Evolutionary conservation across 2,888 invertebrate species (phyloP).

Genomic region (Calliphora vomitoria): DNA sequence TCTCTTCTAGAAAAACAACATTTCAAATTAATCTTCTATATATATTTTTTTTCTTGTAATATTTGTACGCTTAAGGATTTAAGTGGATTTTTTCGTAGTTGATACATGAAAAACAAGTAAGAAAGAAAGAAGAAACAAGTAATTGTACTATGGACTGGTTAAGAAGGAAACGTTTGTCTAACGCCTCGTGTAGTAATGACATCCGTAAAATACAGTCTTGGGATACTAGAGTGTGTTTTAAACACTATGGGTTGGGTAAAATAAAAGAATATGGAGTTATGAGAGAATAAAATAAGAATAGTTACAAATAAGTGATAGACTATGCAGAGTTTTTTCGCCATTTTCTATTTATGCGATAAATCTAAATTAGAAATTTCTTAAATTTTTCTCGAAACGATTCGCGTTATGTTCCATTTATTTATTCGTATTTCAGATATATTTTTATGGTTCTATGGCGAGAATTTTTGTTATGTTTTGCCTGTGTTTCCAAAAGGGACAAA

Average conservation of each 20-base stretch:
- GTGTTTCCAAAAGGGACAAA: no score
- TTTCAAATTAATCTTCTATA: not conserved
- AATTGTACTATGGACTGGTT: not conserved
- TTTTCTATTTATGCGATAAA: no score
- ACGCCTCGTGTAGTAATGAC: slow-evolving; percentile 15
- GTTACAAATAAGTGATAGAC: no score
- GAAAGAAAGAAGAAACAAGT: not conserved
- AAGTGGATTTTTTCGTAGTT: slow-evolving; percentile 2
- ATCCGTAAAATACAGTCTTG: not conserved
- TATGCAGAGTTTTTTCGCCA: no score
- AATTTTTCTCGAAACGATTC: no score
- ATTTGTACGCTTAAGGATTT: slow-evolving; percentile 5
- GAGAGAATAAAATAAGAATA: no score
- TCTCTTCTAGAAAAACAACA: slow-evolving; percentile 12
- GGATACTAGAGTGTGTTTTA: not conserved
- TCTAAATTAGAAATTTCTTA: no score
- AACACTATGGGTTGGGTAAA: not conserved
- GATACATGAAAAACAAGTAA: not conserved
- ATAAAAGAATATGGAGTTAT: not conserved
- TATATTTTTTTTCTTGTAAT: not conserved
- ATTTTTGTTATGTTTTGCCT: no score
- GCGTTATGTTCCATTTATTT: no score
- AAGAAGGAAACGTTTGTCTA: slow-evolving; percentile 34
- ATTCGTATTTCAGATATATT: no score
- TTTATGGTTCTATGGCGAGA: no score